Evolutionary conservation across 2,113 vertebrate genomes (phyloP), one percentile per base, ranked within the genome.

Genomic region (Phyllostomus hastatus): DNA sequence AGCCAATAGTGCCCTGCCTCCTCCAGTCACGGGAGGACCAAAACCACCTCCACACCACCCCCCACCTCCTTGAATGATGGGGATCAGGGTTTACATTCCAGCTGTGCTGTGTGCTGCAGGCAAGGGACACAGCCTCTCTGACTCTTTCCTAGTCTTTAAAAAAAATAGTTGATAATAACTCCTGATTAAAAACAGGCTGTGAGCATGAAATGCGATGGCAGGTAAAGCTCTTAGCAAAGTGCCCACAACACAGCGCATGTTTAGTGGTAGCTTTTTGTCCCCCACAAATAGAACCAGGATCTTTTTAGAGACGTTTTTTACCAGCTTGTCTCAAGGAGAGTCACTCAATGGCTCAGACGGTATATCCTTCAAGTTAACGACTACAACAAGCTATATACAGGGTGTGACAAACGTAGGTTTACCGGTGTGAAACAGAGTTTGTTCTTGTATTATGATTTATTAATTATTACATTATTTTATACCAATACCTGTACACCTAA

Each of bases 381-480:
- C 26, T 43, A 2, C n/a, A 33, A 46, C 6, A 73, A 35, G 10
- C 38, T 19, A 0, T 19, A 1, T 33, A 35, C 10, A 20, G n/a
- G 67, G 35, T 70, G 67, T 35, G 67, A 35, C 67, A 38, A 38
- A 70, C 24, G 64, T 67, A n/a, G 67, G 35, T 38, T 70, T 70
- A 70, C 67, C 22, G 12, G 12, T 64, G 61, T 64, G 28, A 5
- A 31, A 64, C 61, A 28, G 15, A 59, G 59, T 28, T 28, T 61
- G 59, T 61, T 31, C 61, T 64, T 64, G 12, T 15, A 64, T 64
- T 64, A 64, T 64, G 28, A 61, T 14, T 61, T 61, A 64, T 64
- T 31, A 64, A 64, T 64, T 31, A 15, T 31, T 64, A 10, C 4
- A 31, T 61, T 31, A 31, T 61, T 61, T 61, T 61, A 28, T 31